Conservation (phyloP, 2,888 invertebrate genomes). For the Tipula confusa region DNA sequence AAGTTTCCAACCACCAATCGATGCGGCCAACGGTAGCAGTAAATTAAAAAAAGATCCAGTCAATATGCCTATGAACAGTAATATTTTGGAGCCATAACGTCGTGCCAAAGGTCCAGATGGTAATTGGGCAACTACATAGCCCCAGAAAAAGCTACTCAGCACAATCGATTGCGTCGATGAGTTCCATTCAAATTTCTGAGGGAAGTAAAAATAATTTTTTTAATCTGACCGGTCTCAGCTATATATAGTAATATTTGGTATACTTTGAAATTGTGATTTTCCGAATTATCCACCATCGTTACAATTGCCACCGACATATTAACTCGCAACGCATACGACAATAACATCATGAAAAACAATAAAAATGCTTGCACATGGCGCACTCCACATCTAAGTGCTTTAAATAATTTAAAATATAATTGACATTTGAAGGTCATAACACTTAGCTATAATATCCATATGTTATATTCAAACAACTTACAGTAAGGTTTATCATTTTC, state of each 20-base stretch:
- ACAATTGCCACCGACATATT: slow-evolving; percentile 66
- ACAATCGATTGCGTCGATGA: slow-evolving; percentile 52
- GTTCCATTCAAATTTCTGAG: slow-evolving; percentile 53
- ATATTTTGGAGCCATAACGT: slow-evolving; percentile 61
- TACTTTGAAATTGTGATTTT: slow-evolving; percentile 50
- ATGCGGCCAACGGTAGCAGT: slow-evolving; percentile 60
- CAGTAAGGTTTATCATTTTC: neutral
- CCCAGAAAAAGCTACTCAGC: slow-evolving; percentile 60
- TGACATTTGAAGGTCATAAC: neutral
- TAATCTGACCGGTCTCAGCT: neutral
- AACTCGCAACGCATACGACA: slow-evolving; percentile 57
- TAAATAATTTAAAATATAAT: neutral
- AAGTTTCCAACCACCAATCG: slow-evolving; percentile 56
- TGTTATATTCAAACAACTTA: neutral
- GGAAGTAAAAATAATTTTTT: neutral
- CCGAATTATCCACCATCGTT: slow-evolving; percentile 53
- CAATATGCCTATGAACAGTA: slow-evolving; percentile 53
- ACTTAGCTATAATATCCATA: neutral
- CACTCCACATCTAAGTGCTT: slow-evolving; percentile 35
- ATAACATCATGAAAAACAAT: neutral
- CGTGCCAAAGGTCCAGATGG: slow-evolving; percentile 63
- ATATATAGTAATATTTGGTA: slow-evolving; percentile 32
- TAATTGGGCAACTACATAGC: slow-evolving; percentile 56
- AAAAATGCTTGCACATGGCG: neutral
- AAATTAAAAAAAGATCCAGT: slow-evolving; percentile 61